These are phyloP conservation scores for Donacobius atricapilla DNA, from an alignment of 2,113 vertebrate species.

Conservation along the genomic window DNA sequence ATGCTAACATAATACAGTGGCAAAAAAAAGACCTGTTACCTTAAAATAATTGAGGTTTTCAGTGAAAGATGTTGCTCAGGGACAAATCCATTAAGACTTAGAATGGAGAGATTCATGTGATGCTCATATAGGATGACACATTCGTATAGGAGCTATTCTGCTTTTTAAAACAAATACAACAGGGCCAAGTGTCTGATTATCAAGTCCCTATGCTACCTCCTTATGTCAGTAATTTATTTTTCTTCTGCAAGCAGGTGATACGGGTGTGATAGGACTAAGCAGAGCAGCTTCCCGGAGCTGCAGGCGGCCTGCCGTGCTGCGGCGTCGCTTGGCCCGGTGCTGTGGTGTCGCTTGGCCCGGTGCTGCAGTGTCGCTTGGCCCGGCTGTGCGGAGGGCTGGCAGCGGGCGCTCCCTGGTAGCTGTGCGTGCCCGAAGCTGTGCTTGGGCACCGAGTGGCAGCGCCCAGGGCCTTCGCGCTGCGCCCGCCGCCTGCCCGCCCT, in stretches of 20 bases:
- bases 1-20: not conserved
- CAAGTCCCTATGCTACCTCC: not conserved
- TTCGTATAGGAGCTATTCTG: not conserved
- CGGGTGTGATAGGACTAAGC: not conserved
- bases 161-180: not conserved
- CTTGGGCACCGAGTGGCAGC: not conserved
- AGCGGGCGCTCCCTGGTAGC: not conserved
- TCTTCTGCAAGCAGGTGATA: not conserved
- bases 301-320: rapidly evolving
- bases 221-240: not conserved
- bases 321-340: too few relatives aligned
- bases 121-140: not conserved
- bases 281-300: not conserved
- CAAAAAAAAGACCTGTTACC: not conserved
- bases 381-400: too few relatives aligned
- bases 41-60: not conserved
- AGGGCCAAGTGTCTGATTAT: not conserved
- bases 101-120: not conserved
- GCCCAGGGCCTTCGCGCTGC: not conserved
- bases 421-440: not conserved
- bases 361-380: too few relatives aligned
- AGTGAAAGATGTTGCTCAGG: not conserved
- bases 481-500: too few relatives aligned
- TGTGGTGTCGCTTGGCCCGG: too few relatives aligned
- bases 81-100: not conserved